These are phyloP conservation scores for Plecturocebus donacophilus DNA, from an alignment of 2,113 vertebrate species.

Conservation along the genomic window DNA sequence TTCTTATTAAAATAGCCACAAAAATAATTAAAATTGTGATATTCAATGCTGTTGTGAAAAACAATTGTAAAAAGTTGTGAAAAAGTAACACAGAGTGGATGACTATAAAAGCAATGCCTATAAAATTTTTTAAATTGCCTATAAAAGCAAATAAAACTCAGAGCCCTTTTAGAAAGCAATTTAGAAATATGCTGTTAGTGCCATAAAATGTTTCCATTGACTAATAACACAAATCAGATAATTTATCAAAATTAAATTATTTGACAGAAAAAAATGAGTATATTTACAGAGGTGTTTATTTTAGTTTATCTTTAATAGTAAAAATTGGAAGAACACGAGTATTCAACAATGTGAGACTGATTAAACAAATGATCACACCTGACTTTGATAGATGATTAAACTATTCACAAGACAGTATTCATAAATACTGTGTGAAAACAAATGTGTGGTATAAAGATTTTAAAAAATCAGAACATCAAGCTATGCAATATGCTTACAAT, in stretches of 20 bases:
- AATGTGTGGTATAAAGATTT: neutral
- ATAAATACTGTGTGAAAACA: conserved; percentile 9
- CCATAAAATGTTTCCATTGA: neutral
- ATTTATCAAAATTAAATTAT: neutral
- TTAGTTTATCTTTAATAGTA: conserved; percentile 8
- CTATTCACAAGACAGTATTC: neutral
- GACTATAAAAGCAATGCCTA: neutral
- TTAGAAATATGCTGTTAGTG: neutral
- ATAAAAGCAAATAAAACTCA: neutral
- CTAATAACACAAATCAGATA: neutral
- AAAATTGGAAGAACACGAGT: neutral
- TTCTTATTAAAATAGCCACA: neutral
- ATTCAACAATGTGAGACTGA: neutral
- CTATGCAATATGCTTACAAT: neutral
- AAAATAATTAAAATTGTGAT: neutral
- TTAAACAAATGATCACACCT: neutral
- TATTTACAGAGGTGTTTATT: neutral
- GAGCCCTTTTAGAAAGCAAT: neutral
- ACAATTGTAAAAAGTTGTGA: neutral
- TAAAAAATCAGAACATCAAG: neutral
- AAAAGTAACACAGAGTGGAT: neutral
- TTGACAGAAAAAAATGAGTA: neutral
- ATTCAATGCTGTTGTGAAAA: neutral
- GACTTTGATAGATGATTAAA: neutral
- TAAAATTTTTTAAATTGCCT: neutral